Conservation (phyloP, 1,140 invertebrate genomes). For the Drosophila pectinifera region DNA sequence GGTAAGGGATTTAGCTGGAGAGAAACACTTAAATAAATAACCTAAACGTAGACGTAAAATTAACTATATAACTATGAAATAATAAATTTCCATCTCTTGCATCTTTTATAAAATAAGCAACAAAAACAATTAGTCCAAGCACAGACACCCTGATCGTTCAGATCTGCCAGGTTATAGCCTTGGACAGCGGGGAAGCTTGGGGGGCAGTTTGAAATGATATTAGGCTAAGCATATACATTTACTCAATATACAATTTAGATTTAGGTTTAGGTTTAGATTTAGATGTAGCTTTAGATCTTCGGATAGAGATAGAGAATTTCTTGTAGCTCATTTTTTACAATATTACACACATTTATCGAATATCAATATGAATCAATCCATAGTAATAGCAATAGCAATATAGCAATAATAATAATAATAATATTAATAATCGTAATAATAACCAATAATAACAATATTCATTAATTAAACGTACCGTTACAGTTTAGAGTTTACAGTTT, state of each 20-base stretch:
- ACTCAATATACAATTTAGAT: slow-evolving; percentile 25
- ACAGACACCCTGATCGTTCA: slow-evolving; percentile 5
- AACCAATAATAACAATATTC: slow-evolving; percentile 78
- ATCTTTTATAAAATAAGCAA: slow-evolving; percentile 78
- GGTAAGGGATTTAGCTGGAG: slow-evolving; percentile 36
- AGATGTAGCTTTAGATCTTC: slow-evolving; percentile 30
- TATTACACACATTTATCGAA: slow-evolving; percentile 60
- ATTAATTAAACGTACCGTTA: slow-evolving; percentile 52
- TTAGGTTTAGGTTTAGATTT: slow-evolving; percentile 1
- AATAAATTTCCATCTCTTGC: slow-evolving; percentile 59
- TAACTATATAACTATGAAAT: slow-evolving; percentile 74
- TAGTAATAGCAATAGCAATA: slow-evolving; percentile 40
- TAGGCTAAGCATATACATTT: slow-evolving; percentile 64
- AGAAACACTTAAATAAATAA: slow-evolving; percentile 80
- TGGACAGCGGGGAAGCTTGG: slow-evolving; percentile 12
- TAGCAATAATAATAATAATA: slow-evolving; percentile 54
- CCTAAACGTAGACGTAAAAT: slow-evolving; percentile 54
- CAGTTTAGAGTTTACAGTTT: slow-evolving; percentile 41
- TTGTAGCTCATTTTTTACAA: slow-evolving; percentile 54
- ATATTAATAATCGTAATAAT: slow-evolving; percentile 63
- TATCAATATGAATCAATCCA: slow-evolving; percentile 72
- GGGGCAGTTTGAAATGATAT: slow-evolving; percentile 62
- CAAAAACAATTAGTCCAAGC: slow-evolving; percentile 75
- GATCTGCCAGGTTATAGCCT: slow-evolving; percentile 1
- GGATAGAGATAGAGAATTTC: slow-evolving; percentile 62